Conservation (phyloP, 2,113 vertebrate genomes). For the Nematolebias whitei region DNA sequence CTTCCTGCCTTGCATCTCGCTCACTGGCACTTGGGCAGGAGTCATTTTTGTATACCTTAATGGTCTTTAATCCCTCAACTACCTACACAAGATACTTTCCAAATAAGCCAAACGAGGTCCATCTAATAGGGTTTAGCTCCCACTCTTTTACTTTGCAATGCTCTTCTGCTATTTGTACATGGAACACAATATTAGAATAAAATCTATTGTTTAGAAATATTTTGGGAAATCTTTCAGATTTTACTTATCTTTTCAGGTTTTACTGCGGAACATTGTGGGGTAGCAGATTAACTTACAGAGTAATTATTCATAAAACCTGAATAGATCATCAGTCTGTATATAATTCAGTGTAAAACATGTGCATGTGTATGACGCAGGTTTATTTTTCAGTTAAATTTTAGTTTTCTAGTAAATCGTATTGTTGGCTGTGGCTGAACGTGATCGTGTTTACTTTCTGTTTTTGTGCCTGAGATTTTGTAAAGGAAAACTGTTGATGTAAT, state of each 20-base stretch:
- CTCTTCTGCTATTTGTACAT: slow-evolving; percentile 12
- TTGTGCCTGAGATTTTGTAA: neutral
- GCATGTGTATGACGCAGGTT: neutral
- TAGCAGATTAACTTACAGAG: slow-evolving; percentile 13
- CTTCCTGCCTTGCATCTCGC: slow-evolving; percentile 18
- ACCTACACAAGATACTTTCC: slow-evolving; percentile 8
- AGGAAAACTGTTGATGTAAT: slow-evolving; percentile 5
- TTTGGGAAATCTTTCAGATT: neutral
- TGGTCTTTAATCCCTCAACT: neutral
- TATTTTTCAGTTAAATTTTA: neutral
- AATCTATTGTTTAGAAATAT: neutral
- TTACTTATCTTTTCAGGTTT: neutral
- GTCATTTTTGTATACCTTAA: slow-evolving; percentile 5
- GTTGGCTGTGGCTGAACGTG: neutral
- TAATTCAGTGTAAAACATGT: neutral
- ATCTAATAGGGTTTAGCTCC: slow-evolving; percentile 4
- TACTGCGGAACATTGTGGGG: slow-evolving; percentile 12
- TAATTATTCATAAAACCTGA: slow-evolving; percentile 14
- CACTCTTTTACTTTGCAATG: too few relatives aligned
- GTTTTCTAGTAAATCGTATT: neutral
- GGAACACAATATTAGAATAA: neutral
- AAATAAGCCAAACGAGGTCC: neutral
- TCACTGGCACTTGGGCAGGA: slow-evolving; percentile 11
- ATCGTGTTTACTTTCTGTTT: neutral
- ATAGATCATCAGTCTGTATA: slow-evolving; percentile 7